Percentiles rank a stretch among this genome's conserved stretches.
Evolutionary conservation across 2,797 vertebrate species (phyloP).

Genomic region (Erpetoichthys calabaricus): DNA sequence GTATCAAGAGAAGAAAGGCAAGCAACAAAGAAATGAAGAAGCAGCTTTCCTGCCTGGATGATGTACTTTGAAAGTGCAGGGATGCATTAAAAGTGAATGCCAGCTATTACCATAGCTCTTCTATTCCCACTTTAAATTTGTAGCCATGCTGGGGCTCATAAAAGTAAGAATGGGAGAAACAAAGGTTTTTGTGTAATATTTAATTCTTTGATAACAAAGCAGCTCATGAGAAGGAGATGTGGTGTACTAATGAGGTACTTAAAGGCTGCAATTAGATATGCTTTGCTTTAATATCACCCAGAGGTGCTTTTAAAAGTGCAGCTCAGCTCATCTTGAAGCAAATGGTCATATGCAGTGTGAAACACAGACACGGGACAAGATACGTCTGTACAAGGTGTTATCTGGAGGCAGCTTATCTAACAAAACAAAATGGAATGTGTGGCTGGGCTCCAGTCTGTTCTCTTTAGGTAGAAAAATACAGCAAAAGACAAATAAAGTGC

Average conservation of each 20-base stretch:
- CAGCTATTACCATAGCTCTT: neutral
- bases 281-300: neutral
- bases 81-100: neutral
- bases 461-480: too few species aligned
- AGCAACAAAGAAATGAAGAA: neutral
- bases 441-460: too few species aligned
- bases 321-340: too few species aligned
- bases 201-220: neutral
- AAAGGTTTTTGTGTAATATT: neutral
- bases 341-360: too few species aligned
- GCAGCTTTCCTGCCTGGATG: neutral
- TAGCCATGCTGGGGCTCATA: constrained; percentile 1
- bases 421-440: too few species aligned
- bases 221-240: neutral
- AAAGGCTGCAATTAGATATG: neutral
- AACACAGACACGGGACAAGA: too few species aligned
- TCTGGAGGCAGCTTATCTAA: too few species aligned
- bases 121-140: neutral
- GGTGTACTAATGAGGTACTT: constrained; percentile 1
- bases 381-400: too few species aligned
- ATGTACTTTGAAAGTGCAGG: neutral
- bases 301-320: neutral
- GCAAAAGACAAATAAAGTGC: too few species aligned
- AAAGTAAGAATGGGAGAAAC: neutral
- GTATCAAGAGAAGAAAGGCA: neutral